Evolutionary conservation across 2,113 vertebrate genomes (phyloP), one percentile per base, ranked within the genome.

Genomic region (Rhabdomys dilectus): DNA sequence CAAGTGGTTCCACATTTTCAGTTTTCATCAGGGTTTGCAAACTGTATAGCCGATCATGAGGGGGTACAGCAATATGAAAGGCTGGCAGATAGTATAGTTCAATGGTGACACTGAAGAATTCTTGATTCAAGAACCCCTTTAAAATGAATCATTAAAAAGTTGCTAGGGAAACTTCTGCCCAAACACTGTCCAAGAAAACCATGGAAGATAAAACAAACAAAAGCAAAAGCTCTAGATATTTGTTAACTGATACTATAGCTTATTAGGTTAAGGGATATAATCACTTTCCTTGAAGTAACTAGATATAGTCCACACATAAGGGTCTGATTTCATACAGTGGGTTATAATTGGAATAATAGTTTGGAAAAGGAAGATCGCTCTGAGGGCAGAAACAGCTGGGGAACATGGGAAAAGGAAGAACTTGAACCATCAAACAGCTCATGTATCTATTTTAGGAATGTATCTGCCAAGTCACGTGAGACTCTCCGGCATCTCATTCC

Each of bases 61-160:
- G 16, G 39, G 17, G 13, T 7, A 77, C 36, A 78, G 31, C n/a
- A n/a, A 53, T 82, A 48, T 4, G 39, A 96, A 53, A 93, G 16
- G 17, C 22, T 92, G 68, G 64, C 53, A 48, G 16, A 5, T 26
- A 58, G 62, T 13, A 51, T 13, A 16, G 42, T 19, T 86, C n/a
- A 34, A 13, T 31, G 48, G 16, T 62, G 60, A 82, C 22, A 15
- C 34, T 78, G 39, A 88, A 86, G 62, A 45, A 5, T 76, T 45
- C 94, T 64, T 95, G 84, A 22, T 3, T 96, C 19, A 70, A 39
- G 1, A 62, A 15, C 53, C 89, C 72, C 73, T 92, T 89, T 84
- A 31, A 13, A 90, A 48, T 24, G 64, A 89, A 42, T 91, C 51
- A 21, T 39, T 87, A 91, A 92, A 29, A 36, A 86, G 31, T 53